phyloP scores from a whole-genome alignment of 2,113 vertebrate species.

The Sitta europaea region DNA sequence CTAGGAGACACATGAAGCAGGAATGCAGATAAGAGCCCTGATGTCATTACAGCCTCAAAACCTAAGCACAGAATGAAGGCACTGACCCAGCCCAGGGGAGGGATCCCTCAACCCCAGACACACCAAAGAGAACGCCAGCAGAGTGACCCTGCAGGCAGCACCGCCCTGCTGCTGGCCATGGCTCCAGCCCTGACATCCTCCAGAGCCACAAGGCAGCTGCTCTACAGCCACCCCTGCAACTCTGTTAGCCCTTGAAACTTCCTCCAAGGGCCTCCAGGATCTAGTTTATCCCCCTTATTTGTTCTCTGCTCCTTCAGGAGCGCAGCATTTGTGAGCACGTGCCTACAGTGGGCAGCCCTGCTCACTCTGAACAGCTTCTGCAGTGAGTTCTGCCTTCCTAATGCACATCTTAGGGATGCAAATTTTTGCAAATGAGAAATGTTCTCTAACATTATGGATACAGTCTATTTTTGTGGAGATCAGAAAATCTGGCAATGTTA shows the following conservation, averaged over 20 bases:
- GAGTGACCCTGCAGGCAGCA: neutral
- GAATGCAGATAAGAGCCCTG: neutral
- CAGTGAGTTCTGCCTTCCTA: neutral
- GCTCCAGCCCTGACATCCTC: neutral
- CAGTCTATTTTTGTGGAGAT: constrained; percentile 30
- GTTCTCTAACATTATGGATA: constrained; percentile 12
- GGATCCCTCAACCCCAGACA: neutral
- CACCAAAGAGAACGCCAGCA: neutral
- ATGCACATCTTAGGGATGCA: constrained; percentile 33
- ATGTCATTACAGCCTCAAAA: neutral
- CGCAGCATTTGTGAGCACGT: neutral
- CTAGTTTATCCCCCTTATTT: neutral
- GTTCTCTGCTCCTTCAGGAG: neutral
- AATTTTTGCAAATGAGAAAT: constrained; percentile 40
- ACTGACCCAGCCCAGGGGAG: neutral
- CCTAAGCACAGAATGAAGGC: fast-evolving
- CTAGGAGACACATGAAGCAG: neutral
- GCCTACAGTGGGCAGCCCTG: neutral
- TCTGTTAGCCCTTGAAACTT: neutral
- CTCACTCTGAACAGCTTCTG: neutral
- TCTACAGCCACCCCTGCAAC: neutral
- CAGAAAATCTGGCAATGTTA: constrained; percentile 10
- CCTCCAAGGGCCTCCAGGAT: neutral
- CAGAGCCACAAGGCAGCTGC: neutral
- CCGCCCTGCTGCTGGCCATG: neutral